phyloP scores from a whole-genome alignment of 2,888 invertebrate genomes.

The Adelognathus sp. region DNA sequence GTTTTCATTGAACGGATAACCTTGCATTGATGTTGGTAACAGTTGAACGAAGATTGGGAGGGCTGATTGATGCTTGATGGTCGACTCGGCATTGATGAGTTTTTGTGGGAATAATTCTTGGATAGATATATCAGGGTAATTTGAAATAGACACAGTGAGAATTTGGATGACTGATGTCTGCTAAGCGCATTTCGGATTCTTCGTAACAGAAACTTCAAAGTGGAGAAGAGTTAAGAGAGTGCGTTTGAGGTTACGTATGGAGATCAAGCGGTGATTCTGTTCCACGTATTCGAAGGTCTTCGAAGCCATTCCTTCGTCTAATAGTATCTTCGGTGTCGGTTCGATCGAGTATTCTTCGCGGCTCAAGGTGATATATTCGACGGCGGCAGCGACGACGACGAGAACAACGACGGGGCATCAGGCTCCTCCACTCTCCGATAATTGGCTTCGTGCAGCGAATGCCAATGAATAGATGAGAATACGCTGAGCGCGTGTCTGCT shows the following conservation, averaged over 20 bases:
- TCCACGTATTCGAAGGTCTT: slow-evolving; percentile 42
- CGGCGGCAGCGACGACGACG: slow-evolving; percentile 49
- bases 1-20: not conserved
- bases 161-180: not conserved
- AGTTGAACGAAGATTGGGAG: not conserved
- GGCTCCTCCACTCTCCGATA: slow-evolving; percentile 52
- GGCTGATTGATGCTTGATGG: not conserved
- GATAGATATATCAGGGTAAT: not conserved
- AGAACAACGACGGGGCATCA: slow-evolving; percentile 1
- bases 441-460: slow-evolving; percentile 64
- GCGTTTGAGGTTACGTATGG: not conserved
- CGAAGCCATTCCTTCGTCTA: slow-evolving; percentile 59
- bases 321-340: slow-evolving; percentile 59
- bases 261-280: slow-evolving; percentile 38
- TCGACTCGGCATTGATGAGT: not conserved
- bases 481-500: slow-evolving; percentile 34
- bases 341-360: slow-evolving; percentile 62
- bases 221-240: slow-evolving; percentile 11
- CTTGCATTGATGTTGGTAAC: not conserved
- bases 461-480: slow-evolving; percentile 50
- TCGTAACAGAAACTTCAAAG: slow-evolving; percentile 7
- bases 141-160: not conserved
- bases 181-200: not conserved
- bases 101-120: not conserved
- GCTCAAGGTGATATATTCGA: slow-evolving; percentile 59